Percentiles rank a stretch among this genome's conserved stretches.
phyloP scores from a whole-genome alignment of 2,113 vertebrate genomes.

The Paramormyrops kingsleyae region DNA sequence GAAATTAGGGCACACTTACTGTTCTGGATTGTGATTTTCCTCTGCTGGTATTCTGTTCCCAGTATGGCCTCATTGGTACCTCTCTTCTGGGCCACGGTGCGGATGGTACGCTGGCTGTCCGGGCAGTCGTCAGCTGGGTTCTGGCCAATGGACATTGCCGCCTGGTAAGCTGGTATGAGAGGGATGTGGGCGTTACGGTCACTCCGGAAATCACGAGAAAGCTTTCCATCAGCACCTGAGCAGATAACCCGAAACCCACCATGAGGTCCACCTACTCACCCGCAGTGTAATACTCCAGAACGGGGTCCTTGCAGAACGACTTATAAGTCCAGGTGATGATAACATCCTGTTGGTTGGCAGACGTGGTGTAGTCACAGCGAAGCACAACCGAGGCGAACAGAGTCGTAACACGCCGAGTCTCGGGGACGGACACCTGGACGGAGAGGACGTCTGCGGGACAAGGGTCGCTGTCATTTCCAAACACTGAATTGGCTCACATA shows the following conservation, averaged over 20 bases:
- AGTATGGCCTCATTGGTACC: constrained; percentile 72
- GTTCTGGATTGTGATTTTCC: constrained; percentile 85
- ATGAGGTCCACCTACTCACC: constrained; percentile 53
- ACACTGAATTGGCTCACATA: neutral
- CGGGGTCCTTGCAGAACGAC: constrained; percentile 92
- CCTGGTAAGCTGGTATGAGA: constrained; percentile 73
- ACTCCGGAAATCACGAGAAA: neutral
- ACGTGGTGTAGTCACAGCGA: constrained; percentile 87
- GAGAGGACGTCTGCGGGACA: constrained; percentile 61
- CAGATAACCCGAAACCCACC: neutral
- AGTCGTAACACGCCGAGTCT: constrained; percentile 62
- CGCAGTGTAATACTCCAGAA: constrained; percentile 82
- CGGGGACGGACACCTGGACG: constrained; percentile 71
- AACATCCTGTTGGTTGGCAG: constrained; percentile 73
- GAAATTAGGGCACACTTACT: constrained; percentile 59
- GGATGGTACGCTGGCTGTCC: constrained; percentile 76
- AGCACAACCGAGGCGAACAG: constrained; percentile 75
- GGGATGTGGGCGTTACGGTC: neutral
- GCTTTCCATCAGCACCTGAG: neutral
- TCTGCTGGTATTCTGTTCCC: constrained; percentile 76
- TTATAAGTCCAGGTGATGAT: constrained; percentile 86
- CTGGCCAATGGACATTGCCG: constrained; percentile 73
- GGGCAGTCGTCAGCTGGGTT: constrained; percentile 83
- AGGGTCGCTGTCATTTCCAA: neutral
- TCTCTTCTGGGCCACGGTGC: constrained; percentile 76